Evolutionary conservation across 2,113 vertebrate genomes (phyloP), one percentile per base, ranked within the genome.

Genomic region (Egretta garzetta): DNA sequence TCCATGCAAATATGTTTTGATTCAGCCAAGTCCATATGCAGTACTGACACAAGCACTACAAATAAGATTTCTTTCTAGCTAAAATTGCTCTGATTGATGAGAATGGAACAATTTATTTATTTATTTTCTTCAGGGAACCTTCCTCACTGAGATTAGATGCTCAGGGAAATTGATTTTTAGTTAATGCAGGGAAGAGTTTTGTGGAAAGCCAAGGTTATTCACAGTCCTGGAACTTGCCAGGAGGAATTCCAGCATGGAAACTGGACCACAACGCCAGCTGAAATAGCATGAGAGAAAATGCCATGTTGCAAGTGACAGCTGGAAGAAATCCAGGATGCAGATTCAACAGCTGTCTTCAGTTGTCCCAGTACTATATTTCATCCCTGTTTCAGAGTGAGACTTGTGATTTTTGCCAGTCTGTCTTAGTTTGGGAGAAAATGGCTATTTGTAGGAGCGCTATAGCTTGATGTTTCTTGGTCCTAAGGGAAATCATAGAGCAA

Each of bases 321-420:
- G 95, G 64, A 93, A 86, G 47, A 92, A 84, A 71, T 60, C 68
- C 47, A 71, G 83, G 39, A 47, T 90, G 37, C 43, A 79, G 76
- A 91, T 30, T 62, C 47, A 95, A 81, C 75, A 96, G 50, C 75
- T 96, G 80, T 80, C 80, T 88, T 92, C 76, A 68, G 41, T 92
- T 95, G 94, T 88, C 60, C 18, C 33, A 63, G 14, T 74, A 45
- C 50, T 81, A 1, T 24, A 71, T 90, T 93, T 74, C 37, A 33
- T 71, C 26, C 24, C n/a, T 43, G n/a, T 21, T 81, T 93, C 56
- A 79, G 52, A 63, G 52, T n/a, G 16, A 75, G 37, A 41, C 30
- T 28, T 41, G 7, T 68, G 53, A 68, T 77, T 91, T 91, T 92
- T 77, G 26, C 53, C 33, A 64, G 26, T 37, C 24, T 82, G 27